These are phyloP conservation scores for Lepas anatifera DNA, from an alignment of 2,888 invertebrate genomes.

Conservation along the genomic window DNA sequence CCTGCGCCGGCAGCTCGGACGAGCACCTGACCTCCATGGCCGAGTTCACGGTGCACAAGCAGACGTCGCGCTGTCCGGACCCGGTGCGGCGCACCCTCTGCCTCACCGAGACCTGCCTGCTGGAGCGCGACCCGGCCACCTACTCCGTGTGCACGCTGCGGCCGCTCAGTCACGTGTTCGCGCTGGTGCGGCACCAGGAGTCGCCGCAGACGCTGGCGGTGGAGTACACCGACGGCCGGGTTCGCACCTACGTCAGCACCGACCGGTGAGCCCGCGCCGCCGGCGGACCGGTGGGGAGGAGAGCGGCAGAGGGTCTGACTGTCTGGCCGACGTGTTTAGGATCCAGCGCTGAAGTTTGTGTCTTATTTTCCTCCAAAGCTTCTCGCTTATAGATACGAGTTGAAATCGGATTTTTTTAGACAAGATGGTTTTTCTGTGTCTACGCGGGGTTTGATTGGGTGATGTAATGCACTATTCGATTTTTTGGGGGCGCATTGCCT, in stretches of 20 bases:
- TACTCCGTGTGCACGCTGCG: slow-evolving; percentile 80
- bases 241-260: slow-evolving; percentile 53
- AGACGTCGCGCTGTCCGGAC: slow-evolving; percentile 64
- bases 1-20: slow-evolving; percentile 57
- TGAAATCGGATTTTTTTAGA: too few species aligned
- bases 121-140: slow-evolving; percentile 94
- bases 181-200: slow-evolving; percentile 72
- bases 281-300: too few species aligned
- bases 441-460: too few species aligned
- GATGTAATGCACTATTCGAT: too few species aligned
- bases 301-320: too few species aligned
- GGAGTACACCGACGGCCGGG: slow-evolving; percentile 85
- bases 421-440: too few species aligned
- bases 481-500: too few species aligned
- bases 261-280: too few species aligned
- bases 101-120: slow-evolving; percentile 83
- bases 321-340: too few species aligned
- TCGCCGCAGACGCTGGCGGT: slow-evolving; percentile 89
- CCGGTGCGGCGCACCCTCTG: slow-evolving; percentile 80
- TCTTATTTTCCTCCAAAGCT: too few species aligned
- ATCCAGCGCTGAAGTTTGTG: too few species aligned
- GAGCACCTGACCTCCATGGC: slow-evolving; percentile 91
- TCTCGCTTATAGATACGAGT: too few species aligned
- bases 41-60: slow-evolving; percentile 93
- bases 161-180: slow-evolving; percentile 58